Percentiles rank a stretch among this genome's conserved stretches.
These are phyloP conservation scores for Antheraea assamensis DNA, from an alignment of 2,888 invertebrate species.

Conservation along the genomic window DNA sequence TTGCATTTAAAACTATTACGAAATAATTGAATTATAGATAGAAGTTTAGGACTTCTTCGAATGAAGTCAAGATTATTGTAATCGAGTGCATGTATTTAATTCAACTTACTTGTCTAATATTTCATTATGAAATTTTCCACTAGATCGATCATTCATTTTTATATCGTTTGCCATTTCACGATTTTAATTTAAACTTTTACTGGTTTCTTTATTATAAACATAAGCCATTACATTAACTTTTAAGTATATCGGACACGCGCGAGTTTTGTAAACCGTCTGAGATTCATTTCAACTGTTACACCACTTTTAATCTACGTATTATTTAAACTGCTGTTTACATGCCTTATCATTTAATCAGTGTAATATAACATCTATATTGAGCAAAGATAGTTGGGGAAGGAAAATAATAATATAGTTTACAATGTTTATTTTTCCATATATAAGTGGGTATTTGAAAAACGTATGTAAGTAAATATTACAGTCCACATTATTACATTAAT, in stretches of 20 bases:
- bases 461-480: not conserved
- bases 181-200: not conserved
- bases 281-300: not conserved
- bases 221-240: not conserved
- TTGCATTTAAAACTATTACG: not conserved
- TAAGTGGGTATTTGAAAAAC: not conserved
- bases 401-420: constrained; percentile 2
- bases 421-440: not conserved
- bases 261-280: constrained; percentile 5
- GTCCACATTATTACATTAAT: not conserved
- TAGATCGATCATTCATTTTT: not conserved
- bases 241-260: not conserved
- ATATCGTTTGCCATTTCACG: not conserved
- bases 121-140: not conserved
- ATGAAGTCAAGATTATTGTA: not conserved
- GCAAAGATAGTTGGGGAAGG: constrained; percentile 3
- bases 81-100: not conserved
- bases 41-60: not conserved
- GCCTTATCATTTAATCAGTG: constrained; percentile 3
- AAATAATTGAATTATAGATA: not conserved
- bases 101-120: constrained; percentile 1
- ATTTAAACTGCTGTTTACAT: constrained; percentile 2
- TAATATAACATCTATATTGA: not conserved
- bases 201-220: not conserved
- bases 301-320: constrained; percentile 1